These are phyloP conservation scores for Dicaeum eximium DNA, from an alignment of 2,113 vertebrate genomes.

Conservation along the genomic window DNA sequence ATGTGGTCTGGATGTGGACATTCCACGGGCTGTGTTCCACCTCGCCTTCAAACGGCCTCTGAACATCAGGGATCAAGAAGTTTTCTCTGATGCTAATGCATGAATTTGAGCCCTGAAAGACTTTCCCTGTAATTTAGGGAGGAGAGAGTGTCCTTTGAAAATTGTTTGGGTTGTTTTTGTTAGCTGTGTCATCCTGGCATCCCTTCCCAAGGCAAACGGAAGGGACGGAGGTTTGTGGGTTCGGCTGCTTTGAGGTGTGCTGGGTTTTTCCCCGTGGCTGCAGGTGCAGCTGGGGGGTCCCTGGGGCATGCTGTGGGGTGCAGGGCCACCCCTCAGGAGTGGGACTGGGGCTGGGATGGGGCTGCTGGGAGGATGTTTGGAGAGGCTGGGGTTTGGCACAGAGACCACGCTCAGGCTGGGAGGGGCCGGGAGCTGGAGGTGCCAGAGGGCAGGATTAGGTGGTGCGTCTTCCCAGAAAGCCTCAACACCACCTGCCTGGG, in stretches of 20 bases:
- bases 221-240: background rate
- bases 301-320: rapidly evolving
- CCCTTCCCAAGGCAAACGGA: background rate
- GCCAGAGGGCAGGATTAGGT: background rate
- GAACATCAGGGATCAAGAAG: background rate
- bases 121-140: background rate
- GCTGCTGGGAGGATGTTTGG: background rate
- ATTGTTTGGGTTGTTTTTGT: background rate
- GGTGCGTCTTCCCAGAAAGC: background rate
- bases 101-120: background rate
- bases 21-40: background rate
- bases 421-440: background rate
- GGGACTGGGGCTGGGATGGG: rapidly evolving
- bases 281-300: background rate
- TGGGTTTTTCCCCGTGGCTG: background rate
- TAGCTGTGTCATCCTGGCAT: background rate
- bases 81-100: background rate
- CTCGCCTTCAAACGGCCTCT: background rate
- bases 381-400: background rate
- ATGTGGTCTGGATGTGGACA: background rate
- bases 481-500: background rate
- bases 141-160: background rate
- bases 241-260: background rate
- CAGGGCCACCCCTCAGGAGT: rapidly evolving
- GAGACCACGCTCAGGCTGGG: background rate